Conservation (phyloP, 2,888 invertebrate genomes). For the Eilema sororculum region DNA sequence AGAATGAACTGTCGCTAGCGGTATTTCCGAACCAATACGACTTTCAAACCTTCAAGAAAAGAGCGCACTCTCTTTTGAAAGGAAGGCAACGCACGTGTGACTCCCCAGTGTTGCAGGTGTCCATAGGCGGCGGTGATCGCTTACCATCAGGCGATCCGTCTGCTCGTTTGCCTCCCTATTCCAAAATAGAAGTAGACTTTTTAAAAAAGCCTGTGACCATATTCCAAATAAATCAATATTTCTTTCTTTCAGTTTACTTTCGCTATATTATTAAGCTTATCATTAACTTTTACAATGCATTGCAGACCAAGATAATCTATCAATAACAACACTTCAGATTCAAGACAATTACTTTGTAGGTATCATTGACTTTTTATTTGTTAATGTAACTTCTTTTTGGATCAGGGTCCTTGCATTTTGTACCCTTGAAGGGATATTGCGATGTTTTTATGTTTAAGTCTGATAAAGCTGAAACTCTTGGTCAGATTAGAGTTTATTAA, state of each 20-base stretch:
- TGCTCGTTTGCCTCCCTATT: too few species aligned
- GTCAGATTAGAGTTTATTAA: not conserved
- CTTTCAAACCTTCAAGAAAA: too few species aligned
- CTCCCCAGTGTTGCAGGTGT: too few species aligned
- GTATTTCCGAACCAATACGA: too few species aligned
- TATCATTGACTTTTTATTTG: not conserved
- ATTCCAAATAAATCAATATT: not conserved
- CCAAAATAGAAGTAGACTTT: too few species aligned
- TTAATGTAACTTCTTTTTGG: constrained; percentile 1
- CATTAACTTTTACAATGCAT: not conserved
- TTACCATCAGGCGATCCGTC: too few species aligned
- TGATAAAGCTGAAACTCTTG: not conserved
- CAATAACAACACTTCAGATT: constrained; percentile 7
- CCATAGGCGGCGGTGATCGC: too few species aligned
- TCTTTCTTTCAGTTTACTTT: not conserved
- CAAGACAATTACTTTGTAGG: not conserved
- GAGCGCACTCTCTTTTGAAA: too few species aligned
- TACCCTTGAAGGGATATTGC: not conserved
- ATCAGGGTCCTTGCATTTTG: not conserved
- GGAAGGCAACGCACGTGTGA: too few species aligned
- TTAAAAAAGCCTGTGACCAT: too few species aligned
- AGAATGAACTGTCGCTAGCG: too few species aligned
- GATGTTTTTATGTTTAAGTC: not conserved
- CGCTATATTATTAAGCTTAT: not conserved
- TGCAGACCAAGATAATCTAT: not conserved